Conservation (phyloP, 2,888 invertebrate species). For the Aphrophora alni region DNA sequence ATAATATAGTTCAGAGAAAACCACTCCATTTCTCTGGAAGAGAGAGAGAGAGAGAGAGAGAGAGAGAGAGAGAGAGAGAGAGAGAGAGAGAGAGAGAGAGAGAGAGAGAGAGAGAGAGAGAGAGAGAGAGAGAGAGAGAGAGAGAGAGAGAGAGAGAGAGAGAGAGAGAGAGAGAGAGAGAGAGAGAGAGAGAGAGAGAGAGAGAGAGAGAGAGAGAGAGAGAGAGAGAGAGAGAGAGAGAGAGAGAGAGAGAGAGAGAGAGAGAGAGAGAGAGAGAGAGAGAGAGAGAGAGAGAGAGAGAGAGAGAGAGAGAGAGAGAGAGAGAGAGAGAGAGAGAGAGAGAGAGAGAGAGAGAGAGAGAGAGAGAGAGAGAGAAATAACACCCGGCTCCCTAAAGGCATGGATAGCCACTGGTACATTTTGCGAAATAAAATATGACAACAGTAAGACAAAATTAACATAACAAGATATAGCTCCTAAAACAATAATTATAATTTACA, state of each 20-base stretch:
- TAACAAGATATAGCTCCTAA: too few relatives aligned
- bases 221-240: conserved; percentile 27
- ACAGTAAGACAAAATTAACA: too few relatives aligned
- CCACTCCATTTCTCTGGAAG: too few relatives aligned
- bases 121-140: conserved; percentile 28
- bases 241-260: conserved; percentile 32
- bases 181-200: conserved; percentile 40
- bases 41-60: conserved; percentile 29
- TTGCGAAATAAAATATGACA: too few relatives aligned
- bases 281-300: conserved; percentile 32
- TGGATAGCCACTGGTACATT: too few relatives aligned
- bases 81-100: conserved; percentile 23
- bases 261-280: conserved; percentile 33
- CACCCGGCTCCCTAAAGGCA: too few relatives aligned
- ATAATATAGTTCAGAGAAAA: too few relatives aligned
- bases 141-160: conserved; percentile 29
- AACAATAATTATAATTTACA: too few relatives aligned
- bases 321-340: conserved; percentile 32
- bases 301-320: conserved; percentile 34
- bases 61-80: conserved; percentile 32
- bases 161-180: conserved; percentile 26
- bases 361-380: too few relatives aligned
- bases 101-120: conserved; percentile 23
- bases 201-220: conserved; percentile 30
- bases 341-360: conserved; percentile 34